These are phyloP conservation scores for Drosophila crucigera DNA, from an alignment of 2,888 invertebrate genomes.

Conservation along the genomic window DNA sequence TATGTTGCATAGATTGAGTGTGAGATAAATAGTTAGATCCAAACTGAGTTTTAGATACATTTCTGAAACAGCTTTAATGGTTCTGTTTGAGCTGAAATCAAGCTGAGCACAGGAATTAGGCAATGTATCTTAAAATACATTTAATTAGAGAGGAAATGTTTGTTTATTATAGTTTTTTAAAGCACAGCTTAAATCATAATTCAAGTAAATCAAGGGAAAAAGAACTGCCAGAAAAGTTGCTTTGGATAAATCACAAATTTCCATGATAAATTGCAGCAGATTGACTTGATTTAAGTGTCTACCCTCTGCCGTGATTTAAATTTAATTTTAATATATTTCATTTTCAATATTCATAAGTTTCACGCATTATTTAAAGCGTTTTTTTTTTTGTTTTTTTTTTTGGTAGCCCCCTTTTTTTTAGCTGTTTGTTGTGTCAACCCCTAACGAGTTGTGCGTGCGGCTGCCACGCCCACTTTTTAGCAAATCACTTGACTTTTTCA, in stretches of 20 bases:
- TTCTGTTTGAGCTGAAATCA: neutral
- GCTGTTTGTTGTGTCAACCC: constrained; percentile 54
- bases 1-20: neutral
- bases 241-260: neutral
- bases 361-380: constrained; percentile 45
- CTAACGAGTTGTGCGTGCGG: constrained; percentile 57
- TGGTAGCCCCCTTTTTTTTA: neutral
- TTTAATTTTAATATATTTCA: neutral
- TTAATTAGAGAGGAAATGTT: neutral
- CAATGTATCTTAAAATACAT: neutral
- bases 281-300: neutral
- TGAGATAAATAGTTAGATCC: neutral
- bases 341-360: constrained; percentile 52
- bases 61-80: neutral
- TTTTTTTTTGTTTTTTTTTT: constrained; percentile 16
- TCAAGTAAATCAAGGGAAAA: too few species aligned
- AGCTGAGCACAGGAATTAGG: neutral
- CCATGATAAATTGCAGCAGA: neutral
- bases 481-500: constrained; percentile 77
- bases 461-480: constrained; percentile 67
- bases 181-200: too few species aligned
- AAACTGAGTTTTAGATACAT: neutral
- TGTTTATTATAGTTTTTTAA: neutral
- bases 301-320: neutral
- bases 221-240: neutral